A percentile compares a stretch with the other conserved stretches of the same genome.
Conservation (phyloP, 2,888 invertebrate species). For the Patella depressa region DNA sequence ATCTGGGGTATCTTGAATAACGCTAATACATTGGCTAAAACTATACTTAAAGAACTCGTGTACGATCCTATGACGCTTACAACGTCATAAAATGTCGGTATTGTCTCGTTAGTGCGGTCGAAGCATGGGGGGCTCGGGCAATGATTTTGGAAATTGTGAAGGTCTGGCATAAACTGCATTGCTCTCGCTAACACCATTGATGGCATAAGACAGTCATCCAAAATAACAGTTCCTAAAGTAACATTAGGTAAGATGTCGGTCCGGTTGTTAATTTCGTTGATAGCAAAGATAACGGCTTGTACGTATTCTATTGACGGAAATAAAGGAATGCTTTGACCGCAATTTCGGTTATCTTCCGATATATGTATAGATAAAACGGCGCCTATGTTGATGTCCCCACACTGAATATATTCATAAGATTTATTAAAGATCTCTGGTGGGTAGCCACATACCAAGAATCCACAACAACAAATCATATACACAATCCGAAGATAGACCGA, state of each 20-base stretch:
- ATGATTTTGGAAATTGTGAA: slow-evolving; percentile 13
- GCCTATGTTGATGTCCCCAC: slow-evolving; percentile 49
- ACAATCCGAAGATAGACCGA: not conserved
- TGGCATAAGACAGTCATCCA: slow-evolving; percentile 49
- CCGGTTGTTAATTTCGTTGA: slow-evolving; percentile 44
- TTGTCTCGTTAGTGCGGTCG: not conserved
- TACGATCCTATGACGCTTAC: slow-evolving; percentile 61
- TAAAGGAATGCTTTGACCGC: slow-evolving; percentile 32
- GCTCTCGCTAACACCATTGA: slow-evolving; percentile 47
- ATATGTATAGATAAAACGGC: slow-evolving; percentile 50
- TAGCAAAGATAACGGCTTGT: slow-evolving; percentile 47
- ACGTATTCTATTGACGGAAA: slow-evolving; percentile 40
- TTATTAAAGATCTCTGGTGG: slow-evolving; percentile 40
- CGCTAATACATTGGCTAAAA: slow-evolving; percentile 56
- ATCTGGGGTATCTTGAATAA: slow-evolving; percentile 59
- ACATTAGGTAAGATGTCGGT: slow-evolving; percentile 42
- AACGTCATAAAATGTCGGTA: slow-evolving; percentile 51
- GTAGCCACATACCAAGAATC: slow-evolving; percentile 19
- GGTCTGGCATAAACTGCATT: slow-evolving; percentile 49
- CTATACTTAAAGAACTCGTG: slow-evolving; percentile 55
- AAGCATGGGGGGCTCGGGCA: not conserved
- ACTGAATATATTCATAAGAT: slow-evolving; percentile 21
- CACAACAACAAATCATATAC: not conserved
- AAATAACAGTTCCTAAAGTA: slow-evolving; percentile 45
- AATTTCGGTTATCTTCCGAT: slow-evolving; percentile 32